Evolutionary conservation across 64 coral and sea anemone genomes (phyloP).

Genomic region (Pachyseris speciosa): DNA sequence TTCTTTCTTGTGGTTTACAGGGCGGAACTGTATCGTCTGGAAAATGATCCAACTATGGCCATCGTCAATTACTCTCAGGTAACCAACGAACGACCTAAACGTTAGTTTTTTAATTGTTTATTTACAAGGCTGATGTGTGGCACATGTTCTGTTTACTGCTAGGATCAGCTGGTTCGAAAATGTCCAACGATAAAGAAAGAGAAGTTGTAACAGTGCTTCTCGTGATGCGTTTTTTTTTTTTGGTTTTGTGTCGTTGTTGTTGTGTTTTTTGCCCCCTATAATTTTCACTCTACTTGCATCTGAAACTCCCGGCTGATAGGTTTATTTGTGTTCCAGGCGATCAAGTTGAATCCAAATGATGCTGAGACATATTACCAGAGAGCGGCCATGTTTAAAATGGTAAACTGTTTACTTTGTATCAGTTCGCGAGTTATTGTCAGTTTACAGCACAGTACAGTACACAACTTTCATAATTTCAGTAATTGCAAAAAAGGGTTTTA

Average conservation of each 20-base stretch:
- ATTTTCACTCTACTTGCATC: background rate
- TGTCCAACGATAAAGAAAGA: no score
- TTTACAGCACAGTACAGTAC: no score
- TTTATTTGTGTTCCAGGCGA: slow-evolving; percentile 65
- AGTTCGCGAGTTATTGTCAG: no score
- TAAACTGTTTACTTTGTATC: no score
- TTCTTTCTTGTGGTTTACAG: slow-evolving; percentile 5
- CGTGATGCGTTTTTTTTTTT: no score
- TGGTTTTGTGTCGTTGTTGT: background rate
- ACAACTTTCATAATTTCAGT: no score
- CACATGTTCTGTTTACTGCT: no score
- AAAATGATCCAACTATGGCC: slow-evolving; percentile 90
- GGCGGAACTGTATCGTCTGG: slow-evolving; percentile 88
- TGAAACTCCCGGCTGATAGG: background rate
- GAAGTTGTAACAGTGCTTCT: no score
- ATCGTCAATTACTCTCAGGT: slow-evolving; percentile 99
- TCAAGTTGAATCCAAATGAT: slow-evolving; percentile 89
- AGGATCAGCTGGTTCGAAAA: no score
- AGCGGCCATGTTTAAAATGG: slow-evolving; percentile 97
- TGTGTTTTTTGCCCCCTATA: background rate
- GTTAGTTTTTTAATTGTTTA: no score
- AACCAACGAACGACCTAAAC: background rate
- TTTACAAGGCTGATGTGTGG: no score
- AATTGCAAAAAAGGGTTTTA: no score
- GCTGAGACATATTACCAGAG: slow-evolving; percentile 94